Evolutionary conservation across 2,888 invertebrate genomes (phyloP).

Genomic region (Sesamia inferens): DNA sequence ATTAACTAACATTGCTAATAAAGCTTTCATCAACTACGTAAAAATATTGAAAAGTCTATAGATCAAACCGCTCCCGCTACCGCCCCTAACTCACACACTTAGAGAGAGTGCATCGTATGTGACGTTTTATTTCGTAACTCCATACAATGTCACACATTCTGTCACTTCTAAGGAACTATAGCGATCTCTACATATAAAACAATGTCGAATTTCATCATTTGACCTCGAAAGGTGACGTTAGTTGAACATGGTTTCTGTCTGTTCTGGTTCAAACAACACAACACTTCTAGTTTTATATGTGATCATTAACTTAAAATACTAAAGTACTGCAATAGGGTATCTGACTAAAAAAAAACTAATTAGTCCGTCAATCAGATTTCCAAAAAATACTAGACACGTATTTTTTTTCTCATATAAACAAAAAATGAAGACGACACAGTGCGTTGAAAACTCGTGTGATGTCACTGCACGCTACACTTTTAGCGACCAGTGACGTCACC

Average conservation of each 20-base stretch:
- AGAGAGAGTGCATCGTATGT: constrained; percentile 37
- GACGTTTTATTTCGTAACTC: constrained; percentile 46
- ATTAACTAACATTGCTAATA: background rate
- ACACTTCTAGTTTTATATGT: no score
- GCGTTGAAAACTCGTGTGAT: no score
- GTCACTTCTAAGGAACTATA: constrained; percentile 17
- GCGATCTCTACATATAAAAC: constrained; percentile 8
- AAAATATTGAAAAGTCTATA: background rate
- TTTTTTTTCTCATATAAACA: no score
- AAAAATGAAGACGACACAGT: no score
- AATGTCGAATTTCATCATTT: constrained; percentile 16
- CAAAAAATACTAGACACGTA: no score
- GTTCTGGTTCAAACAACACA: no score
- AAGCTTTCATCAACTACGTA: background rate
- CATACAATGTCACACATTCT: constrained; percentile 36
- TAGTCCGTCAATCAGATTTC: no score
- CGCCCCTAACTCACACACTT: background rate
- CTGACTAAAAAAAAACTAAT: no score
- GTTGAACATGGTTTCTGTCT: background rate
- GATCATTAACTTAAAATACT: no score
- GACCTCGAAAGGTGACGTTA: constrained; percentile 19
- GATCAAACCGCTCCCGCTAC: background rate
- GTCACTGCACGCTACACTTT: no score
- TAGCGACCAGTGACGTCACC: no score
- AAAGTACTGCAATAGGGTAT: no score